Base-by-base conservation (phyloP, 2,113 vertebrate genomes). In the Brachyhypopomus gauderio region DNA sequence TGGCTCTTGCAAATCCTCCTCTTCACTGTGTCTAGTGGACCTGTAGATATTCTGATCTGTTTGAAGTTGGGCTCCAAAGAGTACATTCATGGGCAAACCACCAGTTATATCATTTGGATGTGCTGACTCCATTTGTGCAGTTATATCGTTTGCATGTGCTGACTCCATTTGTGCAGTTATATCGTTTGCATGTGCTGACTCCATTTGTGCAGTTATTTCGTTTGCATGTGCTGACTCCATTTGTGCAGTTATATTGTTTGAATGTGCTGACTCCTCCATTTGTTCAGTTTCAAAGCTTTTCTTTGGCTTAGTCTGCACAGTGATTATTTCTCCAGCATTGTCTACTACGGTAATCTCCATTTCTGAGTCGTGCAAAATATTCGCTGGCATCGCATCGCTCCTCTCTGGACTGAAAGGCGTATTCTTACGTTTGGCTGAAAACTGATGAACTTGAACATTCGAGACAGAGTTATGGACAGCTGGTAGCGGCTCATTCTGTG, bases 271-370 rank as follows among this genome's bases (percentile, higher is more conserved):
- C 4, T 75, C 34, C 9, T 11, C 4, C 34, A 8, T 34, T n/a
- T 82, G 86, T 5, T 9, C 22, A 30, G 80, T 85, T 1, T 23
- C 38, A 22, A 48, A 20, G 58, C 3, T 75, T 72, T 72, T 87
- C 36, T 83, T 90, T 41, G 55, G 38, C 56, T 86, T 91, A 16
- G 85, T 90, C 72, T 90, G 87, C 77, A 93, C 91, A 0, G 73
- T 83, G 30, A 90, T 59, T 14, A 93, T 92, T 75, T 92, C 88
- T 27, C 62, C 1, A 71, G 30, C 36, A 38, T 17, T 80, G 8
- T 87, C 9, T 48, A 55, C 84, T 1, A 86, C 11, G 0, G 92
- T 93, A 34, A 93, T 88, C 5, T 93, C 93, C 93, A 93, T 93
- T 2, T 88, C 87, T 0, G 88, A 72, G 9, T 91, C 85, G 23